Conservation (phyloP, 2,888 invertebrate genomes). For the Phyto melanocephala region DNA sequence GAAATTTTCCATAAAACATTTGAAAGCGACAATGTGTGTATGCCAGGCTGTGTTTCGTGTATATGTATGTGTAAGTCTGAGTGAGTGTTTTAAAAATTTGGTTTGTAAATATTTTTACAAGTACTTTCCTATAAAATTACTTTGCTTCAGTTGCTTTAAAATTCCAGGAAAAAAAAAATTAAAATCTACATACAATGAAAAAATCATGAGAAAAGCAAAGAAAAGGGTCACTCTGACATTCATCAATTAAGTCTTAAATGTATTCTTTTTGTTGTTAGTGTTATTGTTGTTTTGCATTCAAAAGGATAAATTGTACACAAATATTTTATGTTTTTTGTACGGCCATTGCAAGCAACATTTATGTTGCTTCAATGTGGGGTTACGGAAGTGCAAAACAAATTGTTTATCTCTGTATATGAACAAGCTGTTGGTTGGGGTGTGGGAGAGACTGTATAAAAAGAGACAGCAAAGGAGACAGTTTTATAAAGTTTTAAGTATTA, state of each 20-base stretch:
- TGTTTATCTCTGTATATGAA: not conserved
- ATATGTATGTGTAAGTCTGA: not conserved
- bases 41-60: no score
- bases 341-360: constrained; percentile 11
- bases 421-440: not conserved
- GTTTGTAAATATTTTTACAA: constrained; percentile 41
- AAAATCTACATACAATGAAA: not conserved
- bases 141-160: constrained; percentile 39
- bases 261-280: not conserved
- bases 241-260: constrained; percentile 57
- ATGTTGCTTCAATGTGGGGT: constrained; percentile 9
- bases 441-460: no score
- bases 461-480: not conserved
- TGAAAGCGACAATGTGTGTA: constrained; percentile 4
- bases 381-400: constrained; percentile 8
- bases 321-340: not conserved
- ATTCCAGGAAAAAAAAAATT: not conserved
- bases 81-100: not conserved
- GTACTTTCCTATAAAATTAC: constrained; percentile 41
- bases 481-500: constrained; percentile 14
- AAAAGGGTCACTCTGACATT: constrained; percentile 54
- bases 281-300: constrained; percentile 18
- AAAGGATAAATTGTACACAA: constrained; percentile 39
- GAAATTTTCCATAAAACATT: constrained; percentile 9
- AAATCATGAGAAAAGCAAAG: not conserved